Conservation (phyloP, 64 coral and sea anemone genomes). For the Actinia tenebrosa region DNA sequence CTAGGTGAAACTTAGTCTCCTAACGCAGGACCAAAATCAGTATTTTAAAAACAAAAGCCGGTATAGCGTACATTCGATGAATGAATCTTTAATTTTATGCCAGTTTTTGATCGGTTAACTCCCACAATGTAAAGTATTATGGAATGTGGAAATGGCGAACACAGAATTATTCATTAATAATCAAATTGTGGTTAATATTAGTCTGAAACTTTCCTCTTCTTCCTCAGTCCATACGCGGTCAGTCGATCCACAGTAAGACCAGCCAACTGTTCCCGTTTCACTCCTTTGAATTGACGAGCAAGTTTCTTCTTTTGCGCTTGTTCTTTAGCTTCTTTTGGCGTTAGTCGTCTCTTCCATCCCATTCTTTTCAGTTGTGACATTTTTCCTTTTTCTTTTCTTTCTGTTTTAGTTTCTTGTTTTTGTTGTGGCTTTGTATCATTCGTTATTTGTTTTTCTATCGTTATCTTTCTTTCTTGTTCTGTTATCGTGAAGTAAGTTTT, state of each 20-base stretch:
- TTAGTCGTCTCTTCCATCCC: slow-evolving; percentile 20
- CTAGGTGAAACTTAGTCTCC: too few relatives aligned
- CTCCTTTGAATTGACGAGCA: slow-evolving; percentile 46
- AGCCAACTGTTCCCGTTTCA: slow-evolving; percentile 30
- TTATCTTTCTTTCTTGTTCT: not conserved
- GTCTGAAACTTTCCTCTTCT: slow-evolving; percentile 28
- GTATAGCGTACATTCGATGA: too few relatives aligned
- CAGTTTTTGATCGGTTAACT: too few relatives aligned
- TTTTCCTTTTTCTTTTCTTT: slow-evolving; percentile 4
- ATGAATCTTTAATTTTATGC: too few relatives aligned
- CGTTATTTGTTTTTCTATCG: not conserved
- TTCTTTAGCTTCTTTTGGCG: slow-evolving; percentile 37
- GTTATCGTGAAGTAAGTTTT: not conserved
- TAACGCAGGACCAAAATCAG: too few relatives aligned
- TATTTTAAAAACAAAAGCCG: too few relatives aligned
- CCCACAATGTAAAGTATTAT: too few relatives aligned
- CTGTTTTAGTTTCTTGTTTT: not conserved
- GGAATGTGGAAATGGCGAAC: too few relatives aligned
- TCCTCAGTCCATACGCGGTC: slow-evolving; percentile 40
- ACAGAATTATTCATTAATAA: too few relatives aligned
- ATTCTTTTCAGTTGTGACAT: not conserved
- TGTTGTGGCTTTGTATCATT: not conserved
- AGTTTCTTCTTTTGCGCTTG: slow-evolving; percentile 25
- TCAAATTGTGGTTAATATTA: not conserved
- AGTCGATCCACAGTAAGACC: slow-evolving; percentile 37